A percentile compares a stretch with the other conserved stretches of the same genome.
Evolutionary conservation across 2,888 invertebrate genomes (phyloP).

Genomic region (Tipula lateralis): DNA sequence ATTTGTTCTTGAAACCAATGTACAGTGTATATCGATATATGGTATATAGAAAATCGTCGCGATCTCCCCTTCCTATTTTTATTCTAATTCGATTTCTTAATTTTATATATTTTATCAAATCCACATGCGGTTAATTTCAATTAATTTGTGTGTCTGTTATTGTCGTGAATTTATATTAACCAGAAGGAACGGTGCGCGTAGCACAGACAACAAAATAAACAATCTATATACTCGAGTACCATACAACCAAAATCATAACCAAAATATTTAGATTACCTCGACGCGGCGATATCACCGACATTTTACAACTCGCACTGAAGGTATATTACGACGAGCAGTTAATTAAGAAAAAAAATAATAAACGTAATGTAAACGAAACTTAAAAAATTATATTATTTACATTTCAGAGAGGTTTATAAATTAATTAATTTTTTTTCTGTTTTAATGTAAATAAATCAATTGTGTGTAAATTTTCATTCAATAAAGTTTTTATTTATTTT

Average conservation of each 20-base stretch:
- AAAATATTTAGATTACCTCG: slow-evolving; percentile 11
- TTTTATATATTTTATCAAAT: not conserved
- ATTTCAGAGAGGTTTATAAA: not conserved
- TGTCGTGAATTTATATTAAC: not conserved
- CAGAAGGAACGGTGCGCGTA: not conserved
- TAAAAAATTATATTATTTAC: not conserved
- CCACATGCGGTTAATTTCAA: slow-evolving; percentile 9
- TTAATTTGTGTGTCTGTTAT: not conserved
- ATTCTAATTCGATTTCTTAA: not conserved
- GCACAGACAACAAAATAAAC: not conserved
- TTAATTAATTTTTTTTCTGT: not conserved
- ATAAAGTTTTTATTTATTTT: not conserved
- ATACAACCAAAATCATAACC: not conserved
- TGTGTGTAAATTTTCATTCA: slow-evolving; percentile 1
- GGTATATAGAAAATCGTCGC: not conserved
- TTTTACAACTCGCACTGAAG: not conserved
- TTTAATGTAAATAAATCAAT: not conserved
- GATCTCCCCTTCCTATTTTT: not conserved
- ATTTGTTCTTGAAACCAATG: not conserved
- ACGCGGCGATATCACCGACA: not conserved
- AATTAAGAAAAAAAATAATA: not conserved
- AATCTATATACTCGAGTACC: not conserved
- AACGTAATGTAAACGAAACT: not conserved
- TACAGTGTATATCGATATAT: not conserved
- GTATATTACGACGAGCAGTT: not conserved